phyloP scores from a whole-genome alignment of 2,797 vertebrate species.

The Sebastes alutus region DNA sequence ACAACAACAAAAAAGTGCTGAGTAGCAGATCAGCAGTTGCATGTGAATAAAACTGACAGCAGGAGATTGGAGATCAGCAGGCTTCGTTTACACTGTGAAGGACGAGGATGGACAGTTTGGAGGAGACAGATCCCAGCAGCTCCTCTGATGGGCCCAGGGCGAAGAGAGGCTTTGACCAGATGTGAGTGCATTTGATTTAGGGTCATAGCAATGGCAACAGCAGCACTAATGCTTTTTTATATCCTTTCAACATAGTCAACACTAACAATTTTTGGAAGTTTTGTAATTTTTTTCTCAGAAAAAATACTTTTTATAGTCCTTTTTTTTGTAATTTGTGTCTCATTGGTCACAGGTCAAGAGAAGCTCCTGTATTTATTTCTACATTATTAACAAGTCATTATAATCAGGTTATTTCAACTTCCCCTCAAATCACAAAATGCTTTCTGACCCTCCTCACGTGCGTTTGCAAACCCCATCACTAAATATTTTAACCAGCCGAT shows the following conservation, averaged over 20 bases:
- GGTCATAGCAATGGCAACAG: neutral
- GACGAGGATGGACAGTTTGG: constrained; percentile 20
- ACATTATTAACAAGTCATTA: neutral
- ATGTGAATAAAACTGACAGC: neutral
- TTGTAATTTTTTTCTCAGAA: neutral
- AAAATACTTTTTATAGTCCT: neutral
- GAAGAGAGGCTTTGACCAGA: constrained; percentile 71
- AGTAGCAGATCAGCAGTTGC: neutral
- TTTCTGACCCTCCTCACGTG: neutral
- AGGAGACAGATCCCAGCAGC: neutral
- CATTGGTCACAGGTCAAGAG: neutral
- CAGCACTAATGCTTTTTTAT: neutral
- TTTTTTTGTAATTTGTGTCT: neutral
- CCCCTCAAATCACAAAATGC: neutral
- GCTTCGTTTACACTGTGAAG: neutral
- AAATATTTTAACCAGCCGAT: constrained; percentile 19
- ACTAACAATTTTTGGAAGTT: neutral
- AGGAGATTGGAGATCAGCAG: constrained; percentile 14
- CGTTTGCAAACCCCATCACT: neutral
- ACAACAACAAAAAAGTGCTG: neutral
- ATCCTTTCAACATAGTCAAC: neutral
- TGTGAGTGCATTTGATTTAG: constrained; percentile 70
- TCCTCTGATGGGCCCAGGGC: constrained; percentile 18
- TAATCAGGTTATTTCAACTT: neutral
- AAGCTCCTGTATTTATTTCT: neutral